Evolutionary conservation across 2,888 invertebrate genomes (phyloP), one percentile per base, ranked within the genome.

Genomic region (Cyaniris semiargus): DNA sequence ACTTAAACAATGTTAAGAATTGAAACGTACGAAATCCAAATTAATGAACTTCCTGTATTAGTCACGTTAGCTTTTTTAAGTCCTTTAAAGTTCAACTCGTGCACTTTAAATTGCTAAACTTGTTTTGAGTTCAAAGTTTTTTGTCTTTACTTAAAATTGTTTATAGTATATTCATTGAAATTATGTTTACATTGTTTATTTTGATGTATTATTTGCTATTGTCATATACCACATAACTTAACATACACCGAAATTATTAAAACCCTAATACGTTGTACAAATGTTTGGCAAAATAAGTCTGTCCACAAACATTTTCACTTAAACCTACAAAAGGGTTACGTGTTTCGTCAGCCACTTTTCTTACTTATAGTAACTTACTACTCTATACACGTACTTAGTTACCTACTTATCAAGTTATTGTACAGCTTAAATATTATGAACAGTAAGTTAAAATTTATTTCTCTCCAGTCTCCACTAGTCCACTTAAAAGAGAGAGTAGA

Each of bases 271-370:
- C 21, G 44, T 72, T 71, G 38, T 72, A 48, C 23, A n/a, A 72
- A 72, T 72, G 38, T 72, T 71, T 72, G 66, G 27, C 0, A 44
- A 44, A 72, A 44, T 44, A 72, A 72, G 23, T 31, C 23, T 44
- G 23, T 66, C 5, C 48, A 48, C 53, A 74, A 74, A 74, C 74
- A 53, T 74, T 74, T 74, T 74, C 74, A 74, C 74, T 74, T 74
- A 53, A 74, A 27, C 74, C 74, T 18, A 74, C 53, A 74, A 31
- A 23, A 44, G 21, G 23, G 74, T 27, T 74, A 53, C 74, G 53
- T 74, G 74, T 53, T 27, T 66, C 5, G 31, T 23, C 27, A 23
- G 1, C 21, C 7, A 74, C 74, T 74, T 74, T 74, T 53, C 53
- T 72, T 44, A 21, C 23, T n/a, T 31, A 13, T 72, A 15, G 5